Conservation (phyloP, 1,140 invertebrate genomes). For the Drosophila tropicalis region DNA sequence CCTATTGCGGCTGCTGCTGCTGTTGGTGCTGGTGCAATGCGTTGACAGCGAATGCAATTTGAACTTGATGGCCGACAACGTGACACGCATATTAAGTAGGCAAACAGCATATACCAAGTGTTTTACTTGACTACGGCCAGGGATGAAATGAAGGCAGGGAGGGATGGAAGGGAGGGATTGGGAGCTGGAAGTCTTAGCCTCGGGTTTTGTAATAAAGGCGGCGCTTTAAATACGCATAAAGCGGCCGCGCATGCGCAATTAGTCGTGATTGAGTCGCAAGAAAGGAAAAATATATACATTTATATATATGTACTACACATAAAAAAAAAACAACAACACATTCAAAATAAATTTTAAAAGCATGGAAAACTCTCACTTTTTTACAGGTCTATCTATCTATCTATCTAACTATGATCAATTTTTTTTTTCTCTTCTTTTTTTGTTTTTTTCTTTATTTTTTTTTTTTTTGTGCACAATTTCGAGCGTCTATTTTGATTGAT, state of each 20-base stretch:
- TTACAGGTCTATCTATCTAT: conserved; percentile 41
- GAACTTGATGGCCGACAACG: conserved; percentile 81
- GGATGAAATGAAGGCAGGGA: background rate
- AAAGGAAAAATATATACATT: conserved; percentile 40
- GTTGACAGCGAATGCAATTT: conserved; percentile 82
- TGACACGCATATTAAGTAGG: conserved; percentile 80
- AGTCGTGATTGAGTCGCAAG: conserved; percentile 80
- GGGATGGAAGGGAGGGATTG: background rate
- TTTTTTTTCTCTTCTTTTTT: conserved; percentile 39
- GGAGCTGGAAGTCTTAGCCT: conserved; percentile 30
- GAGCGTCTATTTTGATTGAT: conserved; percentile 66
- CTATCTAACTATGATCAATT: conserved; percentile 30
- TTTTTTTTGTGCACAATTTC: conserved; percentile 63
- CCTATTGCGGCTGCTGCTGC: conserved; percentile 9
- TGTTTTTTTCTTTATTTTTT: conserved; percentile 27
- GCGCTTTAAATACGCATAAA: conserved; percentile 79
- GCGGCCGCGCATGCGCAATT: conserved; percentile 76
- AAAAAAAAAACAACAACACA: conserved; percentile 20
- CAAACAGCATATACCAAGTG: conserved; percentile 30
- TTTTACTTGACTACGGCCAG: background rate
- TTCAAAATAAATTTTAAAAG: conserved; percentile 40
- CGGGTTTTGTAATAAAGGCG: conserved; percentile 76
- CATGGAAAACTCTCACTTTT: conserved; percentile 78
- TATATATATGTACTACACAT: conserved; percentile 16
- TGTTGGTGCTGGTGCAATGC: conserved; percentile 54